Conservation (phyloP, 2,113 vertebrate genomes). For the Deroptyus accipitrinus region DNA sequence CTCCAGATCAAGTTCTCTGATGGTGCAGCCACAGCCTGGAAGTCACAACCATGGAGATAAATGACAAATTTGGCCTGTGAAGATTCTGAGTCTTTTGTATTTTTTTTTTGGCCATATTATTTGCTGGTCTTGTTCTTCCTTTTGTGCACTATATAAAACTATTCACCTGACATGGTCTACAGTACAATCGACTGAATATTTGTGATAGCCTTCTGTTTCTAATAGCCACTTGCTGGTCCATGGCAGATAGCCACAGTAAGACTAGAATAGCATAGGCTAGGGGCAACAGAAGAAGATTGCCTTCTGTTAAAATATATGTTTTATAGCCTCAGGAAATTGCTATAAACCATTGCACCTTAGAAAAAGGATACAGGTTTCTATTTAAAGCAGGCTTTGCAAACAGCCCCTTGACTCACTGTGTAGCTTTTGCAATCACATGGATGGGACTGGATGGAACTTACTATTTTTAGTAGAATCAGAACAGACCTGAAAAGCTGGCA, state of each 20-base stretch:
- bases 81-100: neutral
- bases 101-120: neutral
- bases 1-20: neutral
- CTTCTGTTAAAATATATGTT: neutral
- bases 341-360: constrained; percentile 19
- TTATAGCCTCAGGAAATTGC: constrained; percentile 23
- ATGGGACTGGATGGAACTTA: neutral
- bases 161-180: neutral
- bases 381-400: constrained; percentile 44
- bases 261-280: neutral
- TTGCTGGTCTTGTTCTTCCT: neutral
- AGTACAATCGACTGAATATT: neutral
- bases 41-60: neutral
- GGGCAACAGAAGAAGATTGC: neutral
- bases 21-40: neutral
- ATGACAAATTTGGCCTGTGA: neutral
- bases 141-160: neutral
- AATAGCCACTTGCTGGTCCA: neutral
- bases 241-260: neutral
- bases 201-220: neutral
- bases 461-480: constrained; percentile 59
- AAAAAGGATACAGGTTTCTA: constrained; percentile 9
- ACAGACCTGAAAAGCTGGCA: constrained; percentile 43
- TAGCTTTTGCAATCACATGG: neutral
- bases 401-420: neutral